Conservation (phyloP, 2,797 vertebrate genomes). For the Phylloscopus collybita region DNA sequence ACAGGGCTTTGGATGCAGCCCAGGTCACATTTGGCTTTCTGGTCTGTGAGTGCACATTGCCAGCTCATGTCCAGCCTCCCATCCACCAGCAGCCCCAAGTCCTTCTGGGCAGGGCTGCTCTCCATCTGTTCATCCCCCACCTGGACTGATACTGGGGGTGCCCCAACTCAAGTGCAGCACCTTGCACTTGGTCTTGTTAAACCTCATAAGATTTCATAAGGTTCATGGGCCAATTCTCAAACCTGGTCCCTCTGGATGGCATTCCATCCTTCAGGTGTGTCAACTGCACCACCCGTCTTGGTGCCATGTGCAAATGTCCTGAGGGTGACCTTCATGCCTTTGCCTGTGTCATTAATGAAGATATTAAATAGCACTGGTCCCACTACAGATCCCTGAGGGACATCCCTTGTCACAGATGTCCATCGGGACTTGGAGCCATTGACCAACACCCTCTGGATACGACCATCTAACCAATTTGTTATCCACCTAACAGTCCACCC, state of each 20-base stretch:
- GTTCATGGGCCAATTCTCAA: neutral
- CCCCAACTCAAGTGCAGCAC: neutral
- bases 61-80: neutral
- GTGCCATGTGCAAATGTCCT: neutral
- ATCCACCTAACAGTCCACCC: neutral
- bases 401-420: neutral
- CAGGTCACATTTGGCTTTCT: rapidly evolving
- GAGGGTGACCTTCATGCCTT: neutral
- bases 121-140: neutral
- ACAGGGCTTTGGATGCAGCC: neutral
- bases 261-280: neutral
- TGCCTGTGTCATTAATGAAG: neutral
- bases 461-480: neutral
- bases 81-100: neutral
- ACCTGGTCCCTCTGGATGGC: neutral
- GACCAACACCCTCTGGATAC: neutral
- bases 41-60: neutral
- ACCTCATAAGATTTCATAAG: neutral
- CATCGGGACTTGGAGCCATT: neutral
- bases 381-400: neutral
- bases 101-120: neutral
- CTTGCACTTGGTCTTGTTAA: neutral
- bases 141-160: rapidly evolving
- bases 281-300: neutral
- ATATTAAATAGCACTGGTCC: neutral